Evolutionary conservation across 2,113 vertebrate genomes (phyloP), one percentile per base, ranked within the genome.

Genomic region (Chascanopsetta lugubris): DNA sequence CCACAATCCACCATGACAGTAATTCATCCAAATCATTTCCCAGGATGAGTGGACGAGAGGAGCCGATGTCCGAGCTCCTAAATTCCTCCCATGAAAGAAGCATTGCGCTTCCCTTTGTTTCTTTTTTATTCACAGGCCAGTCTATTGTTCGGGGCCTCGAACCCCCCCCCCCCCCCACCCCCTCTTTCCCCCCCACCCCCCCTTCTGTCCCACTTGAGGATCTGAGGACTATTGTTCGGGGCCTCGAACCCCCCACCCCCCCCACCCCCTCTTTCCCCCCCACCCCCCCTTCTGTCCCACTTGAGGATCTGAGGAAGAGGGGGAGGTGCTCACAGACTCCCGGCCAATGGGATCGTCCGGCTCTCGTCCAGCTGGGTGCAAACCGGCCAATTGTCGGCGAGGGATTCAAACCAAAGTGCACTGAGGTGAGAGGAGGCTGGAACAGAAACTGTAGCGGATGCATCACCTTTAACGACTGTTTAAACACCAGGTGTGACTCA

Each of bases 391-490:
- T 91, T 65, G 82, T 40, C 75, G 40, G 32, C 46, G 12, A 80
- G 83, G 72, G 79, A 90, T 89, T 92, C 85, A 76, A 91, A 91
- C 58, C 64, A 58, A 89, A 90, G 85, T 55, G 78, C 90, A 64
- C 43, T 22, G 56, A 77, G 60, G 64, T 66, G 68, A 70, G 70
- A 59, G 26, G 64, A 64, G 12, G 34, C 13, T 7, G 6, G 43
- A 60, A 17, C 38, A 61, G 30, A 57, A 25, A 20, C 46, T 40
- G 11, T 30, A n/a, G n/a, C 48, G 36, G 30, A 24, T 56, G 61
- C 34, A 11, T 65, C 18, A 54, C 36, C 25, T 45, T 30, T 68
- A 77, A 65, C 55, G 42, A 40, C 10, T 82, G 59, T 82, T 82
- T 76, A 75, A 61, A 4, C 15, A 13, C 21, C 67, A 71, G 61